Conservation (phyloP, 2,888 invertebrate genomes). For the Watsonalla cultraria region DNA sequence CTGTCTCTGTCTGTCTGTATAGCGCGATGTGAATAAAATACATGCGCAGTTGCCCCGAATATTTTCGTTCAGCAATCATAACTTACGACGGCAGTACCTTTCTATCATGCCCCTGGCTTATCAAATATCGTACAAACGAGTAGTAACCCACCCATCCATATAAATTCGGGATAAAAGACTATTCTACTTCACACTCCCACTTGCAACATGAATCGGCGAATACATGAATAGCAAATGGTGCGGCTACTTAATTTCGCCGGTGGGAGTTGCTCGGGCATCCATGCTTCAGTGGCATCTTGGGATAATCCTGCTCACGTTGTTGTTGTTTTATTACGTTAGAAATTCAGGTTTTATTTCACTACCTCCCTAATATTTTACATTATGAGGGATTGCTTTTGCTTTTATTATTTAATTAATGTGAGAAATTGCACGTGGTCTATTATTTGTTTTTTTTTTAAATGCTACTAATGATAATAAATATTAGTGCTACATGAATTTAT, state of each 20-base stretch:
- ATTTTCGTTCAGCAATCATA: too few species aligned
- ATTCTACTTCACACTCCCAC: conserved; percentile 15
- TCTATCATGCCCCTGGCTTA: neutral
- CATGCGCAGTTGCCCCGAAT: too few species aligned
- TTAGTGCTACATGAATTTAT: too few species aligned
- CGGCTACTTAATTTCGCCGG: conserved; percentile 25
- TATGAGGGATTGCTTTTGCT: neutral
- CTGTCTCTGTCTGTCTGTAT: too few species aligned
- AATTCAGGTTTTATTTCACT: conserved; percentile 3
- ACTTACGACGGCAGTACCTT: too few species aligned
- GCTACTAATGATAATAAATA: too few species aligned
- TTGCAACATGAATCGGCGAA: conserved; percentile 19
- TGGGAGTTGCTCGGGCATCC: conserved; percentile 16
- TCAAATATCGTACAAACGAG: conserved; percentile 7
- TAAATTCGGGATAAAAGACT: conserved; percentile 14
- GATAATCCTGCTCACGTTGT: conserved; percentile 14
- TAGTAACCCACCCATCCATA: conserved; percentile 8
- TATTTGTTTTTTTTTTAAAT: too few species aligned
- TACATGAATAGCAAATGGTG: conserved; percentile 30
- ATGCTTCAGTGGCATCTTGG: conserved; percentile 6
- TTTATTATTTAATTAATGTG: neutral
- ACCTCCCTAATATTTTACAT: neutral
- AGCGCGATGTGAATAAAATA: too few species aligned
- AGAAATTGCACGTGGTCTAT: too few species aligned
- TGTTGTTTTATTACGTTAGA: conserved; percentile 18